These are phyloP conservation scores for Pantelozetes paolii DNA, from an alignment of 2,888 invertebrate genomes.

Conservation along the genomic window DNA sequence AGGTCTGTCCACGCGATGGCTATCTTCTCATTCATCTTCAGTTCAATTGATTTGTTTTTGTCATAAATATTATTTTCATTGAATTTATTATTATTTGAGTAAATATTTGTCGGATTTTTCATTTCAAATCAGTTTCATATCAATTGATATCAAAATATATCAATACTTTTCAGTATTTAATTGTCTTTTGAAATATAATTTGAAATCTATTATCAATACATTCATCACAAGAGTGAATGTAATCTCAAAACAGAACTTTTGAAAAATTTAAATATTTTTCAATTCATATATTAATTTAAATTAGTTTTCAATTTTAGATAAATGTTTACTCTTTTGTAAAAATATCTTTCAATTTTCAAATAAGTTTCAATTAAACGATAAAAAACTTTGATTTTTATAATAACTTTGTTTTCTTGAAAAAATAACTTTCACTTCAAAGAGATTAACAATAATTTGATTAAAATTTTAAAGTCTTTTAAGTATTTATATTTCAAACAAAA, in stretches of 20 bases:
- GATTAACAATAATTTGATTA: neutral
- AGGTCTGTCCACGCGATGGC: constrained; percentile 24
- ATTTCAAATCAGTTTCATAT: neutral
- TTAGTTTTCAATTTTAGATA: neutral
- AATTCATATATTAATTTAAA: neutral
- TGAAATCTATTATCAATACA: neutral
- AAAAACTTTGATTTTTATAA: neutral
- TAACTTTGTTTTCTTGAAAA: neutral
- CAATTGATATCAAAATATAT: neutral
- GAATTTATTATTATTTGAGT: neutral
- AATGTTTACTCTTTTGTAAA: too few relatives aligned
- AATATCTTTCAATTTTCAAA: neutral
- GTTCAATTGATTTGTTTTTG: neutral
- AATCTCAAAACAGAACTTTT: neutral
- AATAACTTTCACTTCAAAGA: neutral
- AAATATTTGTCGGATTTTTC: neutral
- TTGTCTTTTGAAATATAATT: constrained; percentile 9
- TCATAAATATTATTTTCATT: neutral
- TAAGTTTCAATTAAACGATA: neutral
- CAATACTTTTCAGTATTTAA: neutral
- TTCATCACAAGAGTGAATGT: constrained; percentile 1
- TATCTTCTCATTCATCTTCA: neutral
- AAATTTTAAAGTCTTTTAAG: neutral
- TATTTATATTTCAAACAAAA: neutral
- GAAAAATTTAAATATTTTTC: neutral